These are phyloP conservation scores for Eueides isabella DNA, from an alignment of 1,140 invertebrate genomes.

Conservation along the genomic window DNA sequence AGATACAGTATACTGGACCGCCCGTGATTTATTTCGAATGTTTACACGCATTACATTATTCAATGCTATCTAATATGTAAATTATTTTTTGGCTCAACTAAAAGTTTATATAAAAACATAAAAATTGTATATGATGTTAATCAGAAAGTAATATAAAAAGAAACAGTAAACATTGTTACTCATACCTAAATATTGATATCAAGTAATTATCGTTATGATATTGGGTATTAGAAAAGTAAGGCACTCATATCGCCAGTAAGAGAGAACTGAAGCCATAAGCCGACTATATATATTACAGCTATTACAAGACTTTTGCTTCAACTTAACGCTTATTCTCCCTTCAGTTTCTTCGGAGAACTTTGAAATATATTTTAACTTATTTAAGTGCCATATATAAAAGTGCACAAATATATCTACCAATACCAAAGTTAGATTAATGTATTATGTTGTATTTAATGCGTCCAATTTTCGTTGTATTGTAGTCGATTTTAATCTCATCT, in stretches of 20 bases:
- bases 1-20: background rate
- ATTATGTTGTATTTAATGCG: background rate
- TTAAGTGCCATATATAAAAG: background rate
- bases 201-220: background rate
- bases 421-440: constrained; percentile 3
- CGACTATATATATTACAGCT: background rate
- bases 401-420: background rate
- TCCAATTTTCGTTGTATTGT: background rate
- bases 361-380: constrained; percentile 3
- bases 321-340: background rate
- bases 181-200: background rate
- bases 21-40: no score
- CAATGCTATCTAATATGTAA: no score
- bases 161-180: background rate
- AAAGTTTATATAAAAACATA: no score
- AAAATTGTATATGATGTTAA: background rate
- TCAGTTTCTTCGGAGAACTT: background rate
- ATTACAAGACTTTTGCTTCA: background rate
- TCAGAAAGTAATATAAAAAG: background rate
- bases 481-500: background rate
- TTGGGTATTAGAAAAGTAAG: constrained; percentile 5
- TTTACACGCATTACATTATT: no score
- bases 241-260: background rate
- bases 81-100: background rate
- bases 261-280: background rate